These are phyloP conservation scores for Sebastes vulpes DNA, from an alignment of 2,797 vertebrate species.

Conservation along the genomic window DNA sequence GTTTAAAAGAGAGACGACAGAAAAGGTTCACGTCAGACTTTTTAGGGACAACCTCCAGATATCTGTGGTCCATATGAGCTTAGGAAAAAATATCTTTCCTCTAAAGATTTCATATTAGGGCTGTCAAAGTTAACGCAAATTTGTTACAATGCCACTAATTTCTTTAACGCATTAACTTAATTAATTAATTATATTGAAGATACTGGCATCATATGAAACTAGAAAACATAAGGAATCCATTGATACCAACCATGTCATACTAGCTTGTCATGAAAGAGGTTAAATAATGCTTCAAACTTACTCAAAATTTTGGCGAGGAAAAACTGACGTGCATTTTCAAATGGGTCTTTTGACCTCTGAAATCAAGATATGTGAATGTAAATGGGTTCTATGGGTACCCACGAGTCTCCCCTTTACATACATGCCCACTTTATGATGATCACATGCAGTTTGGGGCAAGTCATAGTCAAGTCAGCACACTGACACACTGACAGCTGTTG, in stretches of 20 bases:
- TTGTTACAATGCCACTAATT: background rate
- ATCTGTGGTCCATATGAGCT: slow-evolving; percentile 16
- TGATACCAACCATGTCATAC: no score
- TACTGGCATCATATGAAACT: background rate
- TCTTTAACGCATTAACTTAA: background rate
- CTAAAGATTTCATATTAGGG: slow-evolving; percentile 16
- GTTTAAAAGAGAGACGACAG: slow-evolving; percentile 28
- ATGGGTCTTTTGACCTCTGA: background rate
- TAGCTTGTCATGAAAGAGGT: background rate
- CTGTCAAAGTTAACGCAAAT: background rate
- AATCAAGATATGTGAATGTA: no score
- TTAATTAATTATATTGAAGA: background rate
- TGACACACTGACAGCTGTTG: no score
- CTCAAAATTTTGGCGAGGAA: background rate
- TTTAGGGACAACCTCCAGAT: slow-evolving; percentile 20
- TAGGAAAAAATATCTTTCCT: slow-evolving; percentile 9
- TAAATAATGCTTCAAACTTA: no score
- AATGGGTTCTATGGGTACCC: no score
- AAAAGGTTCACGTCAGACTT: slow-evolving; percentile 33
- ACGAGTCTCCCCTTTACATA: no score
- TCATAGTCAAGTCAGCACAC: no score
- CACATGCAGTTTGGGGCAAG: no score
- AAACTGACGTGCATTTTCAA: background rate
- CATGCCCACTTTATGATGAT: no score
- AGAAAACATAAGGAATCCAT: background rate